Evolutionary conservation across 2,113 vertebrate genomes (phyloP), one percentile per base, ranked within the genome.

Genomic region (Theristicus caerulescens): DNA sequence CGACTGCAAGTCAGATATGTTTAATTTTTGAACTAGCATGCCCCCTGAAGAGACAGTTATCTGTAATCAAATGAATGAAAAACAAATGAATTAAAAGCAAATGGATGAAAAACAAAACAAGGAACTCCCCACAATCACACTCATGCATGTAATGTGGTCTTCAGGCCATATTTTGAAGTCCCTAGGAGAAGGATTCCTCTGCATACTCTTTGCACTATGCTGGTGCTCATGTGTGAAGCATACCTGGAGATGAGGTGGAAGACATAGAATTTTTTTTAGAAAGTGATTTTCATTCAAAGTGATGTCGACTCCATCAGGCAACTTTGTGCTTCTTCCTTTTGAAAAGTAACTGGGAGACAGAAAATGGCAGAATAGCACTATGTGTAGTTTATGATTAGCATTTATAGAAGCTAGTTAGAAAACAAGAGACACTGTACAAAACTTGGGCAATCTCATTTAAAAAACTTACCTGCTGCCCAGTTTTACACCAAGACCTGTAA

Each of bases 41-140:
- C 98, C 99, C 16, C 99, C 98, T 7, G 99, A 99, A 8, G 99
- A 99, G 78, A 99, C 99, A 0, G 98, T 99, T 72, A 99, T 92
- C 99, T 99, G 96, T 25, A 96, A 97, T 40, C 47, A 89, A 36
- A 90, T 61, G 76, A 81, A 89, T 26, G 44, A 62, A 58, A 76
- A 94, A 19, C 34, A 54, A 67, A 46, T n/a, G 21, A 86, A 79
- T 47, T 25, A 52, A 66, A 70, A 90, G 36, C 40, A 69, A 24
- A 67, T 11, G 42, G 61, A 32, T 16, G 46, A 90, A 82, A 77
- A 91, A 11, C 32, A 82, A 82, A 92, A 70, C 97, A 65, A 79
- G 97, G 97, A 97, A 98, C 98, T 96, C 98, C 64, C 47, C 55
- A 44, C n/a, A 78, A 38, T 13, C 16, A 6, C 58, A 47, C 19